Conservation (phyloP, 2,888 invertebrate genomes). For the Drosophila paranaensis region DNA sequence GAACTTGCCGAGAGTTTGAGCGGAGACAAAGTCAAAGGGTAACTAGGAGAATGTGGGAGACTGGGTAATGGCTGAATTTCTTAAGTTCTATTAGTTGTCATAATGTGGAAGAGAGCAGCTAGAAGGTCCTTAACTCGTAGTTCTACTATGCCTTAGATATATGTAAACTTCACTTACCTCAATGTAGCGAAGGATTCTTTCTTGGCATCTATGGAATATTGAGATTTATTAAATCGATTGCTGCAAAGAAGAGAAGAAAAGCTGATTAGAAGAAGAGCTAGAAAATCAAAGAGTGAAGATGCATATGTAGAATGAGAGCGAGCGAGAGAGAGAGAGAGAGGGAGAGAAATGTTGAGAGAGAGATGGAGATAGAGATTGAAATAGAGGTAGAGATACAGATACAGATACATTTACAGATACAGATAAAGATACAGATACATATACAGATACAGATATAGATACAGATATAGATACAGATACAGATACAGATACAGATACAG, state of each 20-base stretch:
- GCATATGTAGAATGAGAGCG: too few species aligned
- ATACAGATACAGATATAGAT: too few species aligned
- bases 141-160: neutral
- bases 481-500: too few species aligned
- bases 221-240: neutral
- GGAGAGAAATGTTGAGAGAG: too few species aligned
- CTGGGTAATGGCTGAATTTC: neutral
- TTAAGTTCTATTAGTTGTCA: neutral
- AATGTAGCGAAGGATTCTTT: neutral
- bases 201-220: constrained; percentile 2
- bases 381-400: too few species aligned
- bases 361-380: neutral
- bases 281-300: too few species aligned
- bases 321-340: neutral
- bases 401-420: too few species aligned
- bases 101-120: neutral
- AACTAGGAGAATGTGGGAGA: too few species aligned
- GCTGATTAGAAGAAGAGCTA: neutral
- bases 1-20: neutral
- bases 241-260: neutral
- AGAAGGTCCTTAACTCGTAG: too few species aligned
- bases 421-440: too few species aligned
- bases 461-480: too few species aligned
- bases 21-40: neutral
- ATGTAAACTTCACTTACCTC: neutral